Conservation (phyloP, 2,797 vertebrate species). For the Chloroceryle inda region DNA sequence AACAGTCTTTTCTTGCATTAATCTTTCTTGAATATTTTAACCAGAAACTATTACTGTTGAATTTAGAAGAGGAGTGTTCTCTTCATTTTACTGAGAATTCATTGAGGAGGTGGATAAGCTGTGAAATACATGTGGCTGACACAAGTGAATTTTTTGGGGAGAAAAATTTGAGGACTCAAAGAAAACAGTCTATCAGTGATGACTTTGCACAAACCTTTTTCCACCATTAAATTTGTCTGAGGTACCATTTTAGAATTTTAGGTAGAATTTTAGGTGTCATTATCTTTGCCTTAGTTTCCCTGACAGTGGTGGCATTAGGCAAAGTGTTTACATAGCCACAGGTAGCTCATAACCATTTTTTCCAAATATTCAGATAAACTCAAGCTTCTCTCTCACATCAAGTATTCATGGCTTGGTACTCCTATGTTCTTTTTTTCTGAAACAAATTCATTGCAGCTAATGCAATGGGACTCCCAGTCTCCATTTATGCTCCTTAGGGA, state of each 20-base stretch:
- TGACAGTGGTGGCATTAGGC: background rate
- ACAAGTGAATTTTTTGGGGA: background rate
- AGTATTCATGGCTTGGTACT: slow-evolving; percentile 24
- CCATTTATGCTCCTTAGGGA: slow-evolving; percentile 53
- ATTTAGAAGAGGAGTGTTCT: background rate
- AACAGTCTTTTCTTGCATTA: background rate
- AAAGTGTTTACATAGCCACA: background rate
- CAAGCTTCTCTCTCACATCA: background rate
- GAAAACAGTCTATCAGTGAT: background rate
- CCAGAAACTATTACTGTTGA: background rate
- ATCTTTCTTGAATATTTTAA: background rate
- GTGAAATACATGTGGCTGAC: background rate
- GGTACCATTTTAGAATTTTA: background rate
- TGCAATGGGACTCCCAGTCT: slow-evolving; percentile 32
- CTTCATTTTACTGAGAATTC: background rate
- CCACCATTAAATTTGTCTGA: background rate
- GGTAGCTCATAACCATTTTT: background rate
- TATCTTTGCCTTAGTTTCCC: background rate
- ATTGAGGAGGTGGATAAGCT: background rate
- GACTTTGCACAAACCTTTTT: background rate
- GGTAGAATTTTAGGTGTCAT: background rate
- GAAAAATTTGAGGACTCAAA: background rate
- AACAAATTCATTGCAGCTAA: slow-evolving; percentile 46
- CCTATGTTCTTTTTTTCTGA: slow-evolving; percentile 2
- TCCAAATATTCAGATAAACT: background rate